These are phyloP conservation scores for Oryctes rhinoceros DNA, from an alignment of 1,140 invertebrate genomes.

Conservation along the genomic window DNA sequence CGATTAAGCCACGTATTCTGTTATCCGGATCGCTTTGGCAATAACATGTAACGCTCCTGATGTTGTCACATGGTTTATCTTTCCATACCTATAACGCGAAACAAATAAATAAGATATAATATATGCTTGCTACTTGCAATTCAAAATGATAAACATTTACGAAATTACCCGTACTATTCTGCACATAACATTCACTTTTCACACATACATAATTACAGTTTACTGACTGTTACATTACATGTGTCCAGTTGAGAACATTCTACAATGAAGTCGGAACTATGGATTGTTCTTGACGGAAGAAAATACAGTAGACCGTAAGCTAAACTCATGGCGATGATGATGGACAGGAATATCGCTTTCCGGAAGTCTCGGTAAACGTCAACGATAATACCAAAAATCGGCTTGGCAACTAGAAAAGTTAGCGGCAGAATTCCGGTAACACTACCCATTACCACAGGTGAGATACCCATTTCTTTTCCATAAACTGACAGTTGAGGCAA, in stretches of 20 bases:
- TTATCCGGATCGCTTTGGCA: conserved; percentile 1
- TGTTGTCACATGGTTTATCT: not conserved
- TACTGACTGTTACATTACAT: conserved; percentile 60
- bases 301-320: conserved; percentile 73
- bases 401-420: conserved; percentile 76
- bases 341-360: conserved; percentile 73
- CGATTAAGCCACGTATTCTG: conserved; percentile 7
- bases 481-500: conserved; percentile 77
- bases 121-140: too few species aligned
- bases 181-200: not conserved
- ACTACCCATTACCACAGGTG: conserved; percentile 74
- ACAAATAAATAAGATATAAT: not conserved
- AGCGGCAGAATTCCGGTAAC: conserved; percentile 75
- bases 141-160: not conserved
- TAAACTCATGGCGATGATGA: conserved; percentile 70
- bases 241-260: conserved; percentile 52
- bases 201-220: conserved; percentile 24
- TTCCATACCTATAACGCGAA: not conserved
- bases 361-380: conserved; percentile 71
- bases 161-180: conserved; percentile 12
- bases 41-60: conserved; percentile 6
- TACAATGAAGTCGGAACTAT: conserved; percentile 54
- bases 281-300: conserved; percentile 63
- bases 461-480: conserved; percentile 79
- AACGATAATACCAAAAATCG: conserved; percentile 74